Percentiles rank a stretch among this genome's conserved stretches.
Conservation (phyloP, 1,140 invertebrate genomes). For the Magallana ariakensis region DNA sequence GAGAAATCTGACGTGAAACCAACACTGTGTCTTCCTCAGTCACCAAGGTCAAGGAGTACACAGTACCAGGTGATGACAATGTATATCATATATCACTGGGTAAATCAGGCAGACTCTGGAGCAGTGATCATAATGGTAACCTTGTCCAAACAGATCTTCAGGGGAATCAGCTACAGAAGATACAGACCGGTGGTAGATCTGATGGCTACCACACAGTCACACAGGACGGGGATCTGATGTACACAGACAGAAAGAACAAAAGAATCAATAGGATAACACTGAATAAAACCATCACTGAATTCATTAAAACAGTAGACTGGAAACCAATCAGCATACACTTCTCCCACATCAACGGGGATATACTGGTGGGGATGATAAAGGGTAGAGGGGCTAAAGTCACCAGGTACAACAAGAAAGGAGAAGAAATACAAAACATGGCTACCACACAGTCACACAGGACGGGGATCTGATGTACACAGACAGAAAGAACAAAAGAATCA, state of each 20-base stretch:
- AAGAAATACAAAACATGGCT: not conserved
- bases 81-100: not conserved
- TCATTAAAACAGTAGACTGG: not conserved
- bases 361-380: not conserved
- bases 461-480: not conserved
- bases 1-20: not conserved
- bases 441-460: not conserved
- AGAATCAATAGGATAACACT: not conserved
- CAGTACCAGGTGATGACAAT: not conserved
- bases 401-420: not conserved
- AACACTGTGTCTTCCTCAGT: not conserved
- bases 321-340: not conserved
- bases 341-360: not conserved
- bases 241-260: not conserved
- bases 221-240: not conserved
- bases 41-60: not conserved
- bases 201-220: not conserved
- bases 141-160: not conserved
- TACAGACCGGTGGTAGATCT: not conserved
- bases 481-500: not conserved
- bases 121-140: not conserved
- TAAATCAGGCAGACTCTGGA: not conserved
- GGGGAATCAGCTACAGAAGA: constrained; percentile 6
- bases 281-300: not conserved
- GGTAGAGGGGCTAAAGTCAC: not conserved